Percentiles rank a stretch among this genome's conserved stretches.
Conservation (phyloP, 2,888 invertebrate genomes). For the Scaptodrosophila latifasciaeformis region DNA sequence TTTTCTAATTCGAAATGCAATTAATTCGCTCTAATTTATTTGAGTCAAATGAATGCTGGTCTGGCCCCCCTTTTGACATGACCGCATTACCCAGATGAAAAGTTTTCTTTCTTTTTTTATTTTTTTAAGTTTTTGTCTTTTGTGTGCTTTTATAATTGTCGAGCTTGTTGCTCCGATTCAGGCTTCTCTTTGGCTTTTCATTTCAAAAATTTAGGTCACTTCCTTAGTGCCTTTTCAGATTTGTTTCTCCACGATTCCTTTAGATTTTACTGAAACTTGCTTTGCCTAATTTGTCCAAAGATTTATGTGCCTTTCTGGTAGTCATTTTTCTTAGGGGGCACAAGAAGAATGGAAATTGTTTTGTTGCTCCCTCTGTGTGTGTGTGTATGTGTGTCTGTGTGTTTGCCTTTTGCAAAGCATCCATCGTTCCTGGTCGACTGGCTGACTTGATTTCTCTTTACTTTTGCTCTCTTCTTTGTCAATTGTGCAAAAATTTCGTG, state of each 20-base stretch:
- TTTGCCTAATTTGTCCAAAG: slow-evolving; percentile 31
- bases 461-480: slow-evolving; percentile 24
- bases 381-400: too few species aligned
- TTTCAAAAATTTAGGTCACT: slow-evolving; percentile 10
- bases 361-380: background rate
- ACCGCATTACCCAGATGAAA: slow-evolving; percentile 15
- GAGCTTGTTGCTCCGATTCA: background rate
- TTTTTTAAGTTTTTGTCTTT: too few species aligned
- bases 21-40: slow-evolving; percentile 66
- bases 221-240: slow-evolving; percentile 9
- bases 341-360: slow-evolving; percentile 4
- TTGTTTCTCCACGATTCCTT: too few species aligned
- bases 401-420: too few species aligned
- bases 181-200: slow-evolving; percentile 22
- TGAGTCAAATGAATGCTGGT: slow-evolving; percentile 31
- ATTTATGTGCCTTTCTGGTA: slow-evolving; percentile 37
- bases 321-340: background rate
- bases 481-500: slow-evolving; percentile 65
- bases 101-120: background rate
- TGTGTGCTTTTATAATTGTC: background rate
- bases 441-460: slow-evolving; percentile 5
- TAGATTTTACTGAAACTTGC: too few species aligned
- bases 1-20: slow-evolving; percentile 62
- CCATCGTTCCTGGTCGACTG: background rate
- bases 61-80: background rate